Evolutionary conservation across 2,888 invertebrate genomes (phyloP), one percentile per base, ranked within the genome.

Genomic region (Torymus tubicola): DNA sequence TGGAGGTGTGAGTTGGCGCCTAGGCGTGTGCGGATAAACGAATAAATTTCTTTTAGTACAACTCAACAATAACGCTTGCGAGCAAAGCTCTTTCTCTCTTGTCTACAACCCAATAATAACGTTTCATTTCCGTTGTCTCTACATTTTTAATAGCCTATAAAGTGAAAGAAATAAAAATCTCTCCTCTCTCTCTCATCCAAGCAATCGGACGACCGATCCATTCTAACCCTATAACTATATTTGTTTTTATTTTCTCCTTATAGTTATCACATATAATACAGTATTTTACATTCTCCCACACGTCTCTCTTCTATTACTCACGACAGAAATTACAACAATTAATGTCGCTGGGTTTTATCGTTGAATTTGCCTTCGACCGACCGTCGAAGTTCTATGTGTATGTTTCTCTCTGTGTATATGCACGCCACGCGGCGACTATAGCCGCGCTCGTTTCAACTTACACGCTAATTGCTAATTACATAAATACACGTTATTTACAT

Each of bases 401-500:
- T 31, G 31, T 31, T 8, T 31, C 31, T 31, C 24, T 24, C 3
- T 24, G 31, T 31, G 31, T 31, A 8, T 31, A 31, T 31, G 31
- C 8, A 31, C 31, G 31, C 31, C 31, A 31, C 31, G 31, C 31
- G 31, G 31, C 31, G 31, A 31, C 53, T 74, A 65, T 16, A 63
- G 68, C 53, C 60, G 70, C 65, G 73, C 24, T 64, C 67, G 52
- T 60, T 70, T 72, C 65, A 69, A 58, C 79, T 82, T 82, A 82
- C 68, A 65, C 8, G 61, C 77, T 82, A 82, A 85, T 78, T 78
- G 70, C 87, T 89, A 90, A 90, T 90, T 89, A 90, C 89, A 90
- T 89, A 89, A 89, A 89, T 89, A 90, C 89, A 89, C 84, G 85
- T 85, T 90, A 89, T 90, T 87, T 90, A 90, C 89, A 90, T 81